These are phyloP conservation scores for Hirundo rustica DNA, from an alignment of 2,797 vertebrate genomes.

Conservation along the genomic window DNA sequence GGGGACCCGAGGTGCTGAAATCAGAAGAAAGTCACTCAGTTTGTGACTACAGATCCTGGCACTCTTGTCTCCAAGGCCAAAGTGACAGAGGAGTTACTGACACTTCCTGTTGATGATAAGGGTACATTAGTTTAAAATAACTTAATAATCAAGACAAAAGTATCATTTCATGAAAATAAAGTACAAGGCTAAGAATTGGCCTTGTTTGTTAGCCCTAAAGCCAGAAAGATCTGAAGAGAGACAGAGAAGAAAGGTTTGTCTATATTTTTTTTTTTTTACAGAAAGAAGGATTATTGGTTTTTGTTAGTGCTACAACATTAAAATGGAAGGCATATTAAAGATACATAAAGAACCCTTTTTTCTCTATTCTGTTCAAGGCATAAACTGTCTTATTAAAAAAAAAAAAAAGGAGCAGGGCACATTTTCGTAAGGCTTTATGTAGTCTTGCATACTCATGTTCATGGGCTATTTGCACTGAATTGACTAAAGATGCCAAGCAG, in stretches of 20 bases:
- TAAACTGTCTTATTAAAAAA: neutral
- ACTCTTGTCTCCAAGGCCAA: neutral
- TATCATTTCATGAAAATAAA: neutral
- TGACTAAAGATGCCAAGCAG: neutral
- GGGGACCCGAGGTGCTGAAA: neutral
- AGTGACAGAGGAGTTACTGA: neutral
- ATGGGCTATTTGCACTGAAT: neutral
- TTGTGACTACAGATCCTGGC: neutral
- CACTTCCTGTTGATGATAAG: neutral
- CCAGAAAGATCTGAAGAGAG: neutral
- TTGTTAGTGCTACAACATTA: neutral
- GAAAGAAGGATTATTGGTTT: neutral
- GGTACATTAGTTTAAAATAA: neutral
- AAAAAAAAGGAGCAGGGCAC: accelerated
- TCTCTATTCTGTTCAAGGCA: neutral
- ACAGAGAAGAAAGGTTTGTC: neutral
- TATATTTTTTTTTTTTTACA: neutral
- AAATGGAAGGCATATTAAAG: neutral
- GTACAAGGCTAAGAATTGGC: neutral
- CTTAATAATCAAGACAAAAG: neutral
- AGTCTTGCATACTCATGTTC: neutral
- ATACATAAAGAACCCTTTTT: neutral
- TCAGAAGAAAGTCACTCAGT: neutral
- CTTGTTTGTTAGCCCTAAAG: neutral
- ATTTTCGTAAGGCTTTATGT: neutral